Evolutionary conservation across 2,113 vertebrate genomes (phyloP).

Genomic region (Asarcornis scutulata): DNA sequence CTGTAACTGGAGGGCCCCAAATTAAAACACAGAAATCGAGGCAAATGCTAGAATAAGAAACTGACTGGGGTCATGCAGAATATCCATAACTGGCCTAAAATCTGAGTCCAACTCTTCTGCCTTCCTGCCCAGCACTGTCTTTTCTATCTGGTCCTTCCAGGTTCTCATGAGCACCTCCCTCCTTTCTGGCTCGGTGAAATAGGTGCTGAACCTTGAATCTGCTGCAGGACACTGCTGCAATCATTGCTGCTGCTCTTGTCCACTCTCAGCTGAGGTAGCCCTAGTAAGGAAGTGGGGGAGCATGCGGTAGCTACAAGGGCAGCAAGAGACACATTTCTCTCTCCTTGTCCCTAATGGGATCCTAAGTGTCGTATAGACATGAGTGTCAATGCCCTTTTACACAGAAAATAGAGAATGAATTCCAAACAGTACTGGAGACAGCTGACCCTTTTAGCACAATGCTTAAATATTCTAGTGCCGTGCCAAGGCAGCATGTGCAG

Average conservation of each 20-base stretch:
- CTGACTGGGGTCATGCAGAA: not conserved
- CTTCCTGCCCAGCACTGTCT: rapidly evolving
- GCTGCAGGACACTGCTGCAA: not conserved
- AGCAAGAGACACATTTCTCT: conserved; percentile 11
- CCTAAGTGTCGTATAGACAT: conserved; percentile 72
- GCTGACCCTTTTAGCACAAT: conserved; percentile 84
- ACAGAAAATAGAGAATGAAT: conserved; percentile 78
- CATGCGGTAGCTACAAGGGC: not conserved
- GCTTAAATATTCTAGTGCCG: conserved; percentile 86
- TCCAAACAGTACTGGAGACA: conserved; percentile 82
- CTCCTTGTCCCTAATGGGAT: conserved; percentile 49
- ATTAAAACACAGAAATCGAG: not conserved
- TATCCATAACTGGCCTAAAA: not conserved
- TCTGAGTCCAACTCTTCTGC: not conserved
- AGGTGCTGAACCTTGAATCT: not conserved
- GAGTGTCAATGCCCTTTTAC: conserved; percentile 79
- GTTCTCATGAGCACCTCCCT: not conserved
- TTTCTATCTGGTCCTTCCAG: not conserved
- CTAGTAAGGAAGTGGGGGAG: conserved; percentile 9
- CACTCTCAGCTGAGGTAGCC: not conserved
- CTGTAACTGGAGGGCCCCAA: not conserved
- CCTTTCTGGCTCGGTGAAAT: not conserved
- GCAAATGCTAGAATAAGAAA: not conserved
- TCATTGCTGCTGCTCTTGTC: not conserved
- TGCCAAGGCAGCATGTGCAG: conserved; percentile 87